These are phyloP conservation scores for Cerastoderma edule DNA, from an alignment of 2,888 invertebrate species.

Conservation along the genomic window DNA sequence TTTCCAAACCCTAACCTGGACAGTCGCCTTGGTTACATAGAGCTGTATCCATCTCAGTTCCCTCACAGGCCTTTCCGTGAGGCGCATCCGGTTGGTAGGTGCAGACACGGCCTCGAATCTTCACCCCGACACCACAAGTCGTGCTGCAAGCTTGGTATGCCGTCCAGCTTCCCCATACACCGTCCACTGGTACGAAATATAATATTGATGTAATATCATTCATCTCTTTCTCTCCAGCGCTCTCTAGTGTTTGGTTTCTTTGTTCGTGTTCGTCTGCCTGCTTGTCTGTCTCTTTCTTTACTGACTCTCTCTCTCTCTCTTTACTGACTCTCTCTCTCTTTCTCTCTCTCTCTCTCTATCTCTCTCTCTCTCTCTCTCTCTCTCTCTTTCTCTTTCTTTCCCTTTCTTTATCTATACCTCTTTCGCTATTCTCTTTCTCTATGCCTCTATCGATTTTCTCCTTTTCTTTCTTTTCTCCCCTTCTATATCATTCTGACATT, in stretches of 20 bases:
- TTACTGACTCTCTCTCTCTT: too few species aligned
- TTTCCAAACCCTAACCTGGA: constrained; percentile 39
- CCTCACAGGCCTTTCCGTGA: constrained; percentile 34
- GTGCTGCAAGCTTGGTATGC: constrained; percentile 85
- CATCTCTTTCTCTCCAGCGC: not conserved
- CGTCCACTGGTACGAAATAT: constrained; percentile 84
- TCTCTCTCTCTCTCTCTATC: too few species aligned
- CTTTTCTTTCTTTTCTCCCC: too few species aligned
- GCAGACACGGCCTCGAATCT: constrained; percentile 35
- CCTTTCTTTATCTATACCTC: not conserved
- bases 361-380: too few species aligned
- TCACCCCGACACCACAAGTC: constrained; percentile 43
- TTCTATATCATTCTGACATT: too few species aligned
- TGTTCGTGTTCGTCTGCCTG: too few species aligned
- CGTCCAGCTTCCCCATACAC: constrained; percentile 84
- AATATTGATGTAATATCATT: not conserved
- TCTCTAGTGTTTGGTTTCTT: too few species aligned
- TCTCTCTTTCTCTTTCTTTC: too few species aligned
- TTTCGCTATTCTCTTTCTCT: not conserved
- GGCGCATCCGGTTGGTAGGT: constrained; percentile 21
- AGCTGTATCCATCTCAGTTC: constrained; percentile 22
- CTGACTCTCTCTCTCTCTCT: too few species aligned
- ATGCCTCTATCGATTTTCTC: too few species aligned
- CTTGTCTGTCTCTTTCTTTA: too few species aligned
- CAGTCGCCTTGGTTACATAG: constrained; percentile 33